A percentile compares a stretch with the other conserved stretches of the same genome.
Conservation (phyloP, 2,113 vertebrate species). For the Campylomormyrus tamandua region DNA sequence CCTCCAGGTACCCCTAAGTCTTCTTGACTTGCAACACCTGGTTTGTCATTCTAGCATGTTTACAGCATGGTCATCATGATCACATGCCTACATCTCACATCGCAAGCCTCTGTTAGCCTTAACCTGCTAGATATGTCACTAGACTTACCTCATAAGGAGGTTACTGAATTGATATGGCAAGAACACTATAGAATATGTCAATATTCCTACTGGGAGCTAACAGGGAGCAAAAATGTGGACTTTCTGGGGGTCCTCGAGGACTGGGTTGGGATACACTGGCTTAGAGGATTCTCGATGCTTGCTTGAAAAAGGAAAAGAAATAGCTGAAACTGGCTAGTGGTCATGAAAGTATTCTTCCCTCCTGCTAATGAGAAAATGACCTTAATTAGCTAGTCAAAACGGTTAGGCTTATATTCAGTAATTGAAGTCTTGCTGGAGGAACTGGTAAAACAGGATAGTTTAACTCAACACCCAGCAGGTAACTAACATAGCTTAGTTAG, state of each 20-base stretch:
- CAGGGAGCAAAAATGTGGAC: not conserved
- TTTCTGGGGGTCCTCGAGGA: not conserved
- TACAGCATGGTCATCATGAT: not conserved
- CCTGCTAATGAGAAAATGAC: not conserved
- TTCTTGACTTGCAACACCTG: not conserved
- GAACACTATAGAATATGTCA: not conserved
- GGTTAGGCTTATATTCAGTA: not conserved
- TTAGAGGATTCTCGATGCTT: not conserved
- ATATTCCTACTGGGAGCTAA: not conserved
- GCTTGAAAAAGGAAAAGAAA: not conserved
- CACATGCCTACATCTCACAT: not conserved
- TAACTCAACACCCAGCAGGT: not conserved
- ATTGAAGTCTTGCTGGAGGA: not conserved
- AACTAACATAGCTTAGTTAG: not conserved
- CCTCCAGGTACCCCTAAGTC: not conserved
- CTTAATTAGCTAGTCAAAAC: not conserved
- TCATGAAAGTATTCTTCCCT: not conserved
- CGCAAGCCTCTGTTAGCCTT: not conserved
- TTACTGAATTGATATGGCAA: not conserved
- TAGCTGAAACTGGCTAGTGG: not conserved
- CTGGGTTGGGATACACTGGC: not conserved
- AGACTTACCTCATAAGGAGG: not conserved
- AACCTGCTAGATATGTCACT: not conserved
- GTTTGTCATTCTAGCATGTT: slow-evolving; percentile 11
- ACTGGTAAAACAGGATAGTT: not conserved